Evolutionary conservation across 2,797 vertebrate species (phyloP).

Genomic region (Macrochelys suwanniensis): DNA sequence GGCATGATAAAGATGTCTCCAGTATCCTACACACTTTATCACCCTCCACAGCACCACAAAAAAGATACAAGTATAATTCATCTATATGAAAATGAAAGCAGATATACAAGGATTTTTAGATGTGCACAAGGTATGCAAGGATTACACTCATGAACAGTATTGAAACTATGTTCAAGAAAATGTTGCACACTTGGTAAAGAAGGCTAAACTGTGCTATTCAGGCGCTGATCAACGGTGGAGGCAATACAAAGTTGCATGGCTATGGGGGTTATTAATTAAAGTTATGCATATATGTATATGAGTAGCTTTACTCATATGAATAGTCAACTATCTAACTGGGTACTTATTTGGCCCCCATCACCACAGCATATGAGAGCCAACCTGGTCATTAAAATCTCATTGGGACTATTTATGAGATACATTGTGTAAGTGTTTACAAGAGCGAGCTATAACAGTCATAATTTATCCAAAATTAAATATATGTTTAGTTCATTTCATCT

Average conservation of each 20-base stretch:
- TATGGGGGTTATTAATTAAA: neutral
- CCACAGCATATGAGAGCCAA: neutral
- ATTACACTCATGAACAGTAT: neutral
- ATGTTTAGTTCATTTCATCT: neutral
- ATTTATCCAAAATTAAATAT: neutral
- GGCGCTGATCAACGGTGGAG: neutral
- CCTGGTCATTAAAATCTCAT: neutral
- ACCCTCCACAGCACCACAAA: neutral
- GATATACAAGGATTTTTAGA: neutral
- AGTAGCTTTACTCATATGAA: neutral
- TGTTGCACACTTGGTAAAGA: neutral
- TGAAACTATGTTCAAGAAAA: neutral
- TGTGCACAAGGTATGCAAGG: neutral
- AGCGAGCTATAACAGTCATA: neutral
- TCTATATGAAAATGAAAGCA: neutral
- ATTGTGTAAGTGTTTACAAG: neutral
- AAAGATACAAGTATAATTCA: neutral
- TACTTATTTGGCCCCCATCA: neutral
- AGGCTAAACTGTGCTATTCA: neutral
- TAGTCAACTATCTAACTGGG: neutral
- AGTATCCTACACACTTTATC: neutral
- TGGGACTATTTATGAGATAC: neutral
- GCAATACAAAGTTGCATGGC: neutral
- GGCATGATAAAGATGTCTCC: neutral
- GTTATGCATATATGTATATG: neutral